Conservation (phyloP, 2,113 vertebrate species). For the Rhinoderma darwinii region DNA sequence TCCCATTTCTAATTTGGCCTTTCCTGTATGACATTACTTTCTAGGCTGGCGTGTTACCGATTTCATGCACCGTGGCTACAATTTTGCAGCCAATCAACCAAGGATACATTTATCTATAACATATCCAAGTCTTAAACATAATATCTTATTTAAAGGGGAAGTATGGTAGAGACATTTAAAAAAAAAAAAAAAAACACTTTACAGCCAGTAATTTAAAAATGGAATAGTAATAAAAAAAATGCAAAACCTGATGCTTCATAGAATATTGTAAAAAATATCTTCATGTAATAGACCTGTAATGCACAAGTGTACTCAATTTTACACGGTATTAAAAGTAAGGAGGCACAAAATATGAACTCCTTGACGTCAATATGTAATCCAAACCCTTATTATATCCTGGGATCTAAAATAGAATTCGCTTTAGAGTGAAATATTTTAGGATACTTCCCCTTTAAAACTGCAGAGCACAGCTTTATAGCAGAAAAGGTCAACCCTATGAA, state of each 20-base stretch:
- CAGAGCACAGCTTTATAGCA: background rate
- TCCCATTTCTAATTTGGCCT: background rate
- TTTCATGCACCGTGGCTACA: background rate
- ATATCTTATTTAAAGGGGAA: background rate
- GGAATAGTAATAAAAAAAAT: background rate
- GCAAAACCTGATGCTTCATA: background rate
- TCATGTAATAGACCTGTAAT: background rate
- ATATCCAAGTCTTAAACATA: background rate
- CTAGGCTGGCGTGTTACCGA: background rate
- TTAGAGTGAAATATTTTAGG: background rate
- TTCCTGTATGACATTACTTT: background rate
- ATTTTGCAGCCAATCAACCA: background rate
- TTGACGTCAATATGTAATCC: background rate
- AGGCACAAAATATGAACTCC: background rate
- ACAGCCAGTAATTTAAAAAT: background rate
- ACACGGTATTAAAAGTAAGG: background rate
- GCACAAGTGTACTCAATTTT: background rate
- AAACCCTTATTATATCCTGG: background rate
- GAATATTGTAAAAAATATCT: background rate
- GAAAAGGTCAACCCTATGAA: background rate
- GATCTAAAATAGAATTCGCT: background rate
- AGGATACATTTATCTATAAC: background rate
- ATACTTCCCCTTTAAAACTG: slow-evolving; percentile 10
- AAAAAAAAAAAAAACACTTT: background rate
- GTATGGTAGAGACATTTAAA: background rate